Base-by-base conservation (phyloP, 2,797 vertebrate species). In the Cossypha polioptera region DNA sequence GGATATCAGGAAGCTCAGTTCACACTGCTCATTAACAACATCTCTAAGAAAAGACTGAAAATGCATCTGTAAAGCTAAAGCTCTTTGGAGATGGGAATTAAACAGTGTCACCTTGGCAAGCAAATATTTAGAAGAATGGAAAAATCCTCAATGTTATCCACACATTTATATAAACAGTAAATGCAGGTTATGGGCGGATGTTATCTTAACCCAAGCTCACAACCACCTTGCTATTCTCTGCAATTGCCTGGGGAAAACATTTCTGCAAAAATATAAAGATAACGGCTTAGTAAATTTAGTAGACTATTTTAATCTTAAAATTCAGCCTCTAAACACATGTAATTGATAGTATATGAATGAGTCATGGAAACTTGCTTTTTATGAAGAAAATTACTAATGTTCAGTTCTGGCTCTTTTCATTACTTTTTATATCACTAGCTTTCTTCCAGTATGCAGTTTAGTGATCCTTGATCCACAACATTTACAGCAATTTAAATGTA, bases 281-380 rank as follows among this genome's bases (percentile, higher is more conserved):
- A 94, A 94, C 1, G 2, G 48, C 57, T 59, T 42, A 54, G 92
- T 91, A 96, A 94, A 93, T 95, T 89, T 96, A 95, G 92, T 77
- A 24, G 33, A 85, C 83, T 82, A 92, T 92, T 96, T 94, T 85
- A 88, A 69, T 95, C 90, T 85, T 88, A 92, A 92, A 90, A 91
- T 79, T 87, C 74, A 89, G 80, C 53, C 67, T 90, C 83, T 87
- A 76, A 94, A 92, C 53, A 83, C 80, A 61, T 47, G 29, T 54
- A 92, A 86, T 94, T 95, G 81, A 92, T 80, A 89, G 84, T 65
- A 65, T 67, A 79, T 28, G 72, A 76, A 69, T 93, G 90, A 95
- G 67, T 94, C 84, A 95, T 47, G 89, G 94, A 95, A 96, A 96
- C 68, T 94, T 89, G 48, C 48, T 90, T 90, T 92, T 94, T 82